phyloP scores from a whole-genome alignment of 2,888 invertebrate genomes.

The Clunio marinus region DNA sequence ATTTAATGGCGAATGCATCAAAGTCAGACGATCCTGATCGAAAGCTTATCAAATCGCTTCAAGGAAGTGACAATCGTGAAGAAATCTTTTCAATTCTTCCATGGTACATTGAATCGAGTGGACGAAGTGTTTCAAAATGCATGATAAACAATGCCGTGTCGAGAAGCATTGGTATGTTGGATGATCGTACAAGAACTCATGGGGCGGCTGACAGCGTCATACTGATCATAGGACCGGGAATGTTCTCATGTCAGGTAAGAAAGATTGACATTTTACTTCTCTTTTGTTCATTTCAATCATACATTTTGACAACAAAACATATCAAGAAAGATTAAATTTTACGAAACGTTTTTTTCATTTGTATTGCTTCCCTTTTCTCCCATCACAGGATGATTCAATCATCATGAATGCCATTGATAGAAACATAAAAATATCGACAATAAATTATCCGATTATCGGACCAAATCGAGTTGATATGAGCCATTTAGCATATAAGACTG shows the following conservation, averaged over 20 bases:
- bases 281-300: background rate
- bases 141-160: slow-evolving; percentile 40
- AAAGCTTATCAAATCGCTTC: slow-evolving; percentile 45
- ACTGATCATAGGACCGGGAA: slow-evolving; percentile 56
- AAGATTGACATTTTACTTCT: background rate
- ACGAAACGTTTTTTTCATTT: no score
- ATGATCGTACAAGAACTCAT: slow-evolving; percentile 48
- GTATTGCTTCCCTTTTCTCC: no score
- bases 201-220: slow-evolving; percentile 56
- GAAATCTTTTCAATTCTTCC: slow-evolving; percentile 29
- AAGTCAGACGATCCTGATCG: slow-evolving; percentile 43
- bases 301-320: no score
- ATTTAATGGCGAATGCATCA: slow-evolving; percentile 51
- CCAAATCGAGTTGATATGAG: slow-evolving; percentile 52
- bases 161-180: slow-evolving; percentile 49
- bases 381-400: background rate
- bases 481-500: slow-evolving; percentile 51
- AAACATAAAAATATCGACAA: slow-evolving; percentile 54
- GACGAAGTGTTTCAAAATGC: background rate
- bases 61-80: slow-evolving; percentile 11
- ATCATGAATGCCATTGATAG: slow-evolving; percentile 46
- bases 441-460: slow-evolving; percentile 55
- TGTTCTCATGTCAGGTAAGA: slow-evolving; percentile 46
- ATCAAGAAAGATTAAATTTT: no score
- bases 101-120: slow-evolving; percentile 1